Evolutionary conservation across 1,140 invertebrate genomes (phyloP).

Genomic region (Mya arenaria): DNA sequence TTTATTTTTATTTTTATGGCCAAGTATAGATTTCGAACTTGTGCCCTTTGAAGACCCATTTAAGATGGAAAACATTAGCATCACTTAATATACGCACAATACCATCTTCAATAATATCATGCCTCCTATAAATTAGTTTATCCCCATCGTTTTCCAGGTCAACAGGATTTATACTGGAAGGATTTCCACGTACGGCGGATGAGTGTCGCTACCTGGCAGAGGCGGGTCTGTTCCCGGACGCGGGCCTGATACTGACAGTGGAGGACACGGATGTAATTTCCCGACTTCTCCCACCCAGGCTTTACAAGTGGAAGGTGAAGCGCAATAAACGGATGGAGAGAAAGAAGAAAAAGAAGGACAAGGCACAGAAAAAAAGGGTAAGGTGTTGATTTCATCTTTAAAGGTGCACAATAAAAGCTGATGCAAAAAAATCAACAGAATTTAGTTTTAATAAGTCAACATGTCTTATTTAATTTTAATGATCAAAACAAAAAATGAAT

Average conservation of each 20-base stretch:
- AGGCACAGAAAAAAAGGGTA: slow-evolving; percentile 77
- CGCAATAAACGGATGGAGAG: slow-evolving; percentile 75
- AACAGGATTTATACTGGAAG: slow-evolving; percentile 81
- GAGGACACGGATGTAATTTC: slow-evolving; percentile 78
- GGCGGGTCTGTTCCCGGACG: slow-evolving; percentile 79
- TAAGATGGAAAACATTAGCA: too few relatives aligned
- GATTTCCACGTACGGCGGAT: slow-evolving; percentile 79
- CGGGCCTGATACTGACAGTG: slow-evolving; percentile 74
- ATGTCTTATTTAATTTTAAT: too few relatives aligned
- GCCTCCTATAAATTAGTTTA: neutral
- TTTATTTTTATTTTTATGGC: too few relatives aligned
- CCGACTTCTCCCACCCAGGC: slow-evolving; percentile 77
- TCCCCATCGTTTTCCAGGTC: slow-evolving; percentile 63
- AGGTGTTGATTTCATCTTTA: too few relatives aligned
- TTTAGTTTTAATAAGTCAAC: too few relatives aligned
- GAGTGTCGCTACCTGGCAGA: slow-evolving; percentile 78
- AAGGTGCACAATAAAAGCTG: too few relatives aligned
- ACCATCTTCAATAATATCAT: neutral
- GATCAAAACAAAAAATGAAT: too few relatives aligned
- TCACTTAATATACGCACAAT: neutral
- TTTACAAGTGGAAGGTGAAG: slow-evolving; percentile 79
- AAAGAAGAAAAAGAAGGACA: slow-evolving; percentile 76
- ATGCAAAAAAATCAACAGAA: too few relatives aligned
- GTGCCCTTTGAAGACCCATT: neutral
- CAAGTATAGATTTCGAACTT: too few relatives aligned